These are phyloP conservation scores for Steatornis caripensis DNA, from an alignment of 2,113 vertebrate species.

Conservation along the genomic window DNA sequence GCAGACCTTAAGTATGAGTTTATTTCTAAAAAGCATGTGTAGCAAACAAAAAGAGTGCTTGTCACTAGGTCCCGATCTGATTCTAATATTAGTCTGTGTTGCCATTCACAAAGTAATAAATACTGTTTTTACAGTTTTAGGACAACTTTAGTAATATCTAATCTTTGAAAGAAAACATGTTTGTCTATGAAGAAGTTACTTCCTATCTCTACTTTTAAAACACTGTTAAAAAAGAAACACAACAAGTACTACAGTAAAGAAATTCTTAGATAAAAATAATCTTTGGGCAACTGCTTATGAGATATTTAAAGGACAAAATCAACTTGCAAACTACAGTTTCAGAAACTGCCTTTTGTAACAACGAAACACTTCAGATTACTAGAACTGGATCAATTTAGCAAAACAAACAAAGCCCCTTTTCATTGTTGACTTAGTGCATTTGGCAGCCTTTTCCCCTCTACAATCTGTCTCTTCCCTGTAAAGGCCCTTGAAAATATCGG, in stretches of 20 bases:
- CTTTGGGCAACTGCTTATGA: neutral
- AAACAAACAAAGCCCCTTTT: neutral
- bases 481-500: neutral
- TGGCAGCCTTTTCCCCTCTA: neutral
- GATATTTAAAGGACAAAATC: neutral
- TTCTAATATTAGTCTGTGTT: neutral
- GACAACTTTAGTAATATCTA: neutral
- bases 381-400: neutral
- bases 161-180: neutral
- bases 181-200: neutral
- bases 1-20: neutral
- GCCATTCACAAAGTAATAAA: neutral
- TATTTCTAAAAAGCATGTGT: neutral
- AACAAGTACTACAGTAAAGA: neutral
- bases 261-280: neutral
- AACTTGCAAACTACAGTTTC: neutral
- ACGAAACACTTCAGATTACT: neutral
- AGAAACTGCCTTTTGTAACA: neutral
- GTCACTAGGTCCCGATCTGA: neutral
- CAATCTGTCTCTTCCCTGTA: neutral
- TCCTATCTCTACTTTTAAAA: neutral
- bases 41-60: neutral
- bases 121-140: neutral
- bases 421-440: neutral
- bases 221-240: neutral